A percentile compares a stretch with the other conserved stretches of the same genome.
These are phyloP conservation scores for Cyanoderma ruficeps DNA, from an alignment of 2,113 vertebrate species.

Conservation along the genomic window DNA sequence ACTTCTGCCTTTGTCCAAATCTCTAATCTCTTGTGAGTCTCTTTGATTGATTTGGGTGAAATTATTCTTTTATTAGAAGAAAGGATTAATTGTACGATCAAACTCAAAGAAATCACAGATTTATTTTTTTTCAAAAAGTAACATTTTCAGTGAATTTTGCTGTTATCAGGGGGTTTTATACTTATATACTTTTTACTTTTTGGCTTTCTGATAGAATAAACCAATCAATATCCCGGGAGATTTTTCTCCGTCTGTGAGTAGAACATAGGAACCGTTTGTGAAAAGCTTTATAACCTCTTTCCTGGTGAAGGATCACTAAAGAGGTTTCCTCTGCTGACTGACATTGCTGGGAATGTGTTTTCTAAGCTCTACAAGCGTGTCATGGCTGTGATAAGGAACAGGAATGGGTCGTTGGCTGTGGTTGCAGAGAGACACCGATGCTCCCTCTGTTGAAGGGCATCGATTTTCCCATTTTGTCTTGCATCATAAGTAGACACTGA, in stretches of 20 bases:
- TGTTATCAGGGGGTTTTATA: neutral
- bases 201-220: neutral
- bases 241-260: neutral
- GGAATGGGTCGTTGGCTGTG: neutral
- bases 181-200: neutral
- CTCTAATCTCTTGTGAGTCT: neutral
- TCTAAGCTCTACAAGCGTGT: slow-evolving; percentile 6
- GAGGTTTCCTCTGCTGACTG: slow-evolving; percentile 62
- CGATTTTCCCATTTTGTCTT: slow-evolving; percentile 56
- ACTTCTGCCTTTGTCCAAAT: neutral
- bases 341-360: slow-evolving; percentile 2
- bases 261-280: slow-evolving; percentile 49
- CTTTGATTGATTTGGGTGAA: neutral
- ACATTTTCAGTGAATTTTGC: neutral
- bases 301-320: slow-evolving; percentile 56
- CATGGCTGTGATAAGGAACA: slow-evolving; percentile 49
- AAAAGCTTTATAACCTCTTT: slow-evolving; percentile 61
- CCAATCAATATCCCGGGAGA: neutral
- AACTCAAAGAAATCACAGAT: neutral
- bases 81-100: neutral
- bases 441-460: slow-evolving; percentile 37
- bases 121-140: neutral
- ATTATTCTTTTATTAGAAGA: neutral
- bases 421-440: neutral
- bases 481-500: slow-evolving; percentile 63